Conservation (phyloP, 2,797 vertebrate species). For the Phalanger gymnotis region DNA sequence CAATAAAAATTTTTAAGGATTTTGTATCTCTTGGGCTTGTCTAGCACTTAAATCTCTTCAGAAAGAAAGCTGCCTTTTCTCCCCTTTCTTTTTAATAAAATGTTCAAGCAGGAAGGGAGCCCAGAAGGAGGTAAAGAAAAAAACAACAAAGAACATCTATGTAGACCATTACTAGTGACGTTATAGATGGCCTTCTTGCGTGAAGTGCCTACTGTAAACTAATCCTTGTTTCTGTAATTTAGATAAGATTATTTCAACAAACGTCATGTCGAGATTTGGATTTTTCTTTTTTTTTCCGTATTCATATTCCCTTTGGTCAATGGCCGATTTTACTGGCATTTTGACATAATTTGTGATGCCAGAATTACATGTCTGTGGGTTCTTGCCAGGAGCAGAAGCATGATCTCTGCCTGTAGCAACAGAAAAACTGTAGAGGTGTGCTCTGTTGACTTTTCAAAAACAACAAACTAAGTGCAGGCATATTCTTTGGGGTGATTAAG, state of each 20-base stretch:
- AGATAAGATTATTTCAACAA: slow-evolving; percentile 76
- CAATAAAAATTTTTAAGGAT: slow-evolving; percentile 10
- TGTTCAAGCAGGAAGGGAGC: slow-evolving; percentile 26
- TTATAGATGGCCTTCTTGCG: slow-evolving; percentile 45
- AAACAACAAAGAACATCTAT: slow-evolving; percentile 12
- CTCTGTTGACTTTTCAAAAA: slow-evolving; percentile 72
- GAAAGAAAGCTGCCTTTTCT: background rate
- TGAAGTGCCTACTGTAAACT: slow-evolving; percentile 52
- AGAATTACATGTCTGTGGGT: slow-evolving; percentile 42
- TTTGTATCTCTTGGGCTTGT: background rate
- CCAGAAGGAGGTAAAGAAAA: slow-evolving; percentile 58
- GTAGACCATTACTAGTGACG: slow-evolving; percentile 54
- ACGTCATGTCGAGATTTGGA: slow-evolving; percentile 54
- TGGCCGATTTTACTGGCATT: slow-evolving; percentile 52
- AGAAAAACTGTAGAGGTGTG: slow-evolving; percentile 51
- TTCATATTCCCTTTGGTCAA: slow-evolving; percentile 4
- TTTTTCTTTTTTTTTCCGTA: slow-evolving; percentile 46
- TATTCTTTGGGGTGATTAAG: slow-evolving; percentile 63
- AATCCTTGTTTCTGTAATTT: slow-evolving; percentile 60
- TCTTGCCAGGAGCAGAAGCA: slow-evolving; percentile 60
- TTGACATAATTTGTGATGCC: slow-evolving; percentile 55
- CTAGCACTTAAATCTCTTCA: background rate
- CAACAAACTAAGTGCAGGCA: slow-evolving; percentile 61
- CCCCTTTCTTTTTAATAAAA: slow-evolving; percentile 3
- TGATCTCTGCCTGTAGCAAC: slow-evolving; percentile 63